Evolutionary conservation across 2,888 invertebrate species (phyloP).

Genomic region (Cosmia pyralina): DNA sequence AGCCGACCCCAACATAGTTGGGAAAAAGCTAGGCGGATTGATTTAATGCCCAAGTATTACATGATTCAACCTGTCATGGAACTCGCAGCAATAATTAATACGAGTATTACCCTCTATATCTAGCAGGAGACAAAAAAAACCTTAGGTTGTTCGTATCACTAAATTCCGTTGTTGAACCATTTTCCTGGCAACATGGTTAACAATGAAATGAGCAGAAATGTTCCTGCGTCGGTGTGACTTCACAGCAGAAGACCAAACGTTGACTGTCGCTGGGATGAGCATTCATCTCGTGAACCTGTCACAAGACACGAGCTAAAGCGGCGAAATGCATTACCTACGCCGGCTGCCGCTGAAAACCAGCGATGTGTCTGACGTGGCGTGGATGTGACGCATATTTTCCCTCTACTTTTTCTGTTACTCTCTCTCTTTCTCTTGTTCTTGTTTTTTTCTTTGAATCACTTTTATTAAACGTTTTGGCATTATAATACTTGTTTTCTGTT

Average conservation of each 20-base stretch:
- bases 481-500: no score
- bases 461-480: no score
- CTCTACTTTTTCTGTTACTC: no score
- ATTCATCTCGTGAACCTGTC: slow-evolving; percentile 14
- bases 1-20: no score
- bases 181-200: not conserved
- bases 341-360: no score
- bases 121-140: not conserved
- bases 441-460: no score
- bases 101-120: no score
- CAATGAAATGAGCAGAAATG: slow-evolving; percentile 16
- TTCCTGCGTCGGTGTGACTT: slow-evolving; percentile 15
- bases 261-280: slow-evolving; percentile 44
- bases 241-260: slow-evolving; percentile 7
- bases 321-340: not conserved
- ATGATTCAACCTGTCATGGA: not conserved
- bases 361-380: no score
- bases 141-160: not conserved
- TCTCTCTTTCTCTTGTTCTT: no score
- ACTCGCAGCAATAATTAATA: not conserved
- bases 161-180: not conserved
- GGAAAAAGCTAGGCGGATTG: no score
- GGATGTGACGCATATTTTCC: no score
- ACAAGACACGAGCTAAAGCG: slow-evolving; percentile 30
- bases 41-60: not conserved